A percentile compares a stretch with the other conserved stretches of the same genome.
These are phyloP conservation scores for Chlamydotis undulata DNA, from an alignment of 2,113 vertebrate genomes.

Conservation along the genomic window DNA sequence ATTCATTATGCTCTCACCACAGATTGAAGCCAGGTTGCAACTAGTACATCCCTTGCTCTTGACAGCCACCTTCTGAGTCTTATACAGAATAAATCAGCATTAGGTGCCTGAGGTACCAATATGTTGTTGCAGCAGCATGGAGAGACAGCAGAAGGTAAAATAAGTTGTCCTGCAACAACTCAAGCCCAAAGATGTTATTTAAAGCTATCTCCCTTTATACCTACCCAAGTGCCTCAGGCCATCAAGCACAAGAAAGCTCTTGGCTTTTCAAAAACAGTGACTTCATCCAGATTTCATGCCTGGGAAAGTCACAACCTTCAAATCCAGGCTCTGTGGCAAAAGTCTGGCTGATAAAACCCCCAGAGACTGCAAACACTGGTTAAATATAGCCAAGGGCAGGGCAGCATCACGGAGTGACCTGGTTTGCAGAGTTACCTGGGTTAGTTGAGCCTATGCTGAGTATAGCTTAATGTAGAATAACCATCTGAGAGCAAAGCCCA, in stretches of 20 bases:
- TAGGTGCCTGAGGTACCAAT: background rate
- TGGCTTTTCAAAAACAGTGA: background rate
- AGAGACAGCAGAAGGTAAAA: background rate
- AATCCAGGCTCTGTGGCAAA: background rate
- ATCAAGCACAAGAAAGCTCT: background rate
- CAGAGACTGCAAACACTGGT: background rate
- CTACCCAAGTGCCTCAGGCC: background rate
- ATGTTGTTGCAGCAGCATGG: rapidly evolving
- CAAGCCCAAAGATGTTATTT: background rate
- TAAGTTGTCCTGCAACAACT: background rate
- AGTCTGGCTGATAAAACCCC: background rate
- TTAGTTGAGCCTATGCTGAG: background rate
- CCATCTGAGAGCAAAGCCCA: background rate
- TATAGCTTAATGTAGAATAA: background rate
- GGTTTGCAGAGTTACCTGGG: background rate
- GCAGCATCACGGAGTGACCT: background rate
- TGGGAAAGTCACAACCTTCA: background rate
- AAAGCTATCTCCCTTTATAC: background rate
- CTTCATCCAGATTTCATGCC: background rate
- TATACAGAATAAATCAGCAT: background rate
- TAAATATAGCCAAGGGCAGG: background rate
- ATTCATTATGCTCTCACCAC: background rate
- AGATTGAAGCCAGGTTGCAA: background rate
- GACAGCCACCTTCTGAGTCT: background rate
- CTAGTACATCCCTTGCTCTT: background rate